Conservation (phyloP, 2,113 vertebrate genomes). For the Osmerus mordax region DNA sequence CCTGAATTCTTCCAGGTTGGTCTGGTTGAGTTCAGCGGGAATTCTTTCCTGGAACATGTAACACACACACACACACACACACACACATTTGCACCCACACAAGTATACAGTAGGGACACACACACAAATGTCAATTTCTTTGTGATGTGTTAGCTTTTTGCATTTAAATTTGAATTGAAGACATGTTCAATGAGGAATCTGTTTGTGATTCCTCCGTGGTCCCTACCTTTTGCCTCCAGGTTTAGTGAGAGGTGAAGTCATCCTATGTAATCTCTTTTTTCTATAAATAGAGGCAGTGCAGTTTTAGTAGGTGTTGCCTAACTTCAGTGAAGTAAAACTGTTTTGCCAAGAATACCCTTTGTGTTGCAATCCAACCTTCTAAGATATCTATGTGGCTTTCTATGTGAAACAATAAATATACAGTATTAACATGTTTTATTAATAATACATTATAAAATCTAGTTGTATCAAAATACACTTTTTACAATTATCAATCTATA, state of each 20-base stretch:
- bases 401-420: constrained; percentile 16
- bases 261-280: constrained; percentile 42
- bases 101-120: not conserved
- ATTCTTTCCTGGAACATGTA: constrained; percentile 62
- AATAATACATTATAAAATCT: too few species aligned
- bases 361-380: too few species aligned
- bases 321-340: constrained; percentile 31
- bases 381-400: constrained; percentile 23
- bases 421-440: too few species aligned
- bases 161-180: too few species aligned
- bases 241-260: constrained; percentile 57
- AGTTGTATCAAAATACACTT: too few species aligned
- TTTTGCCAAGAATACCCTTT: too few species aligned
- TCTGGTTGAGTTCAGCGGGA: constrained; percentile 42
- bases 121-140: not conserved
- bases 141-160: too few species aligned
- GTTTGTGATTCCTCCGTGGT: too few species aligned
- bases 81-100: not conserved
- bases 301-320: constrained; percentile 54
- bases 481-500: too few species aligned
- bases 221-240: constrained; percentile 42
- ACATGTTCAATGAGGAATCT: too few species aligned
- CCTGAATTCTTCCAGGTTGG: constrained; percentile 44
- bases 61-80: not conserved
- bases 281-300: constrained; percentile 54